Conservation (phyloP, 2,113 vertebrate genomes). For the Haemorhous mexicanus region DNA sequence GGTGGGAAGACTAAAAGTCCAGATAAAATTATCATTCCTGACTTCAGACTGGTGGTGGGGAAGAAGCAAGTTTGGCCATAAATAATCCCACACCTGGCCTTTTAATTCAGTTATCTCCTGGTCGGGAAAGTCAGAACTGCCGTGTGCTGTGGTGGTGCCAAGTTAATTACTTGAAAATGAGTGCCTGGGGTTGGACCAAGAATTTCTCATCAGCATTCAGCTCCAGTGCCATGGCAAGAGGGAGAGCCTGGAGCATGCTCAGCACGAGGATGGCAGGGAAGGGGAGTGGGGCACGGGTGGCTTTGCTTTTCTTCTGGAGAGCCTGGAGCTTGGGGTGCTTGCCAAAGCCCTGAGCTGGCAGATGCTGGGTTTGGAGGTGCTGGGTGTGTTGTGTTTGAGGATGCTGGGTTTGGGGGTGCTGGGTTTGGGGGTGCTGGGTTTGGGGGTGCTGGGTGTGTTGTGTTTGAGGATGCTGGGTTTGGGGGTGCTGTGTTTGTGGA, state of each 20-base stretch:
- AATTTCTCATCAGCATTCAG: slow-evolving; percentile 67
- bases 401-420: neutral
- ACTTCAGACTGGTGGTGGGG: neutral
- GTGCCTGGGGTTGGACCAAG: slow-evolving; percentile 64
- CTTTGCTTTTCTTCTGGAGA: neutral
- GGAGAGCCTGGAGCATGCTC: slow-evolving; percentile 17
- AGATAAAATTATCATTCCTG: neutral
- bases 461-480: too few relatives aligned
- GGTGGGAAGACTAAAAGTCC: neutral
- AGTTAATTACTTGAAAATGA: slow-evolving; percentile 70
- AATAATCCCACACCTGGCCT: slow-evolving; percentile 66
- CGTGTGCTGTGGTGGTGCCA: slow-evolving; percentile 53
- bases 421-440: neutral
- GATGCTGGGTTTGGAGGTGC: neutral
- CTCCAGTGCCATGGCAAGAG: neutral
- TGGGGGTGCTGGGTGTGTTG: too few relatives aligned
- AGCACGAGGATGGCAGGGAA: neutral
- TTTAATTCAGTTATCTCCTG: slow-evolving; percentile 61
- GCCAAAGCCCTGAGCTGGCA: neutral
- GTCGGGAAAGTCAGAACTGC: slow-evolving; percentile 37
- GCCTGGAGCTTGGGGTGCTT: neutral
- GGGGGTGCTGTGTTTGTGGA: accelerated
- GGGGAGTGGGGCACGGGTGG: neutral
- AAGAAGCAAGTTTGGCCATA: slow-evolving; percentile 26
- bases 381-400: too few relatives aligned